Evolutionary conservation across 2,113 vertebrate genomes (phyloP), one percentile per base, ranked within the genome.

Genomic region (Hiodon tergisus): DNA sequence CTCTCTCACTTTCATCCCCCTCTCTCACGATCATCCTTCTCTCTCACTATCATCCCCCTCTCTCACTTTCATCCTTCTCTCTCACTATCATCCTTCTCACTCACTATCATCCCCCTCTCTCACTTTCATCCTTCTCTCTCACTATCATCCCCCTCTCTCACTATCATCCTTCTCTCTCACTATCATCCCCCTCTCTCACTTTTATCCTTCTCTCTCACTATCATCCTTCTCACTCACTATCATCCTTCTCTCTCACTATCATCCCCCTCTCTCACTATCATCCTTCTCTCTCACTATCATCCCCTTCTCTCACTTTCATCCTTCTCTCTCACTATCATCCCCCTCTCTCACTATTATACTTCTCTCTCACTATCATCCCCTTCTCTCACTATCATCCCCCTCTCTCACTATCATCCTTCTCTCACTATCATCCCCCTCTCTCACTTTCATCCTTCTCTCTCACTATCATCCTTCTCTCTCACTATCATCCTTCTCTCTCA

Each of bases 241-340:
- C 65, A 66, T 46, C 14, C 61, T 2, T 5, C 47, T 11, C 53
- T 69, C 57, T 8, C n/a, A n/a, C n/a, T n/a, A n/a, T n/a, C n/a
- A n/a, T n/a, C n/a, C n/a, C n/a, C n/a, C n/a, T n/a, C n/a, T n/a
- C 58, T 76, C 55, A 55, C 65, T 5, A 59, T 70, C 65, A 66
- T 46, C 14, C 61, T 2, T 5, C 47, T 11, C 53, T 69, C 57
- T 8, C n/a, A n/a, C n/a, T n/a, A n/a, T n/a, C n/a, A n/a, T n/a
- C n/a, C n/a, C n/a, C n/a, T n/a, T n/a, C n/a, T n/a, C 58, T 76
- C 55, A 55, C 65, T 5, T 53, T 70, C 65, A 66, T 46, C 14
- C 61, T 2, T 5, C 47, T 11, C 53, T 69, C 57, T 8, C 55
- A 55, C 65, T 5, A 59, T 70, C 65, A 66, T 46, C 14, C 61